Evolutionary conservation across 37 sponge, comb jelly and placozoan genomes (phyloP).

Genomic region (Theonella swinhoei): DNA sequence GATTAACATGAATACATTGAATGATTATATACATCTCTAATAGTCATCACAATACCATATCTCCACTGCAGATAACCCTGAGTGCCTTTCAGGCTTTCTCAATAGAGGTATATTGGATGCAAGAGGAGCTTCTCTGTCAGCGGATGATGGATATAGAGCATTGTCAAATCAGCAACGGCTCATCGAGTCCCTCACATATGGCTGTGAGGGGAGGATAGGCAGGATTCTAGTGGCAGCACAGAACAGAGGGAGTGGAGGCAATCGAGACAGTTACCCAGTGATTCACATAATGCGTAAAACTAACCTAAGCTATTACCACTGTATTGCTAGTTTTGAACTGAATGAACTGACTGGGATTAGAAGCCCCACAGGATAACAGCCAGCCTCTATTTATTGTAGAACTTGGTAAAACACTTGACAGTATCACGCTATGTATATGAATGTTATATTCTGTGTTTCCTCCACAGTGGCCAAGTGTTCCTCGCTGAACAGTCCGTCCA

Average conservation of each 20-base stretch:
- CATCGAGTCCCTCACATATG: not conserved
- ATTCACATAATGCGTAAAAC: not conserved
- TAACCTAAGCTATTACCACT: not conserved
- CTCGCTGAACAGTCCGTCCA: not conserved
- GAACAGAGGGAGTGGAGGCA: not conserved
- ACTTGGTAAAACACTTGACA: too few relatives aligned
- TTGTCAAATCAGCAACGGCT: not conserved
- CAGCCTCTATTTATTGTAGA: conserved; percentile 1
- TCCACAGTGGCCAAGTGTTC: not conserved
- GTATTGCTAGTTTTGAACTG: not conserved
- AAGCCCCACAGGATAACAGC: not conserved
- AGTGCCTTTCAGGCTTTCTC: conserved; percentile 1
- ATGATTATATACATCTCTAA: too few relatives aligned
- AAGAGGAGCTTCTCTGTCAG: not conserved
- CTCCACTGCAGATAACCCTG: not conserved
- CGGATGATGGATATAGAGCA: not conserved
- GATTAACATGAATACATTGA: too few relatives aligned
- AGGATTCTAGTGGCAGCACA: not conserved
- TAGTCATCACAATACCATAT: too few relatives aligned
- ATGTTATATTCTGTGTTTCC: too few relatives aligned
- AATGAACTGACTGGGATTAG: not conserved
- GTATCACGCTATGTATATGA: too few relatives aligned
- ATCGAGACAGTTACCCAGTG: not conserved
- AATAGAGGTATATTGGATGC: not conserved
- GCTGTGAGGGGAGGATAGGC: not conserved